Conservation (phyloP, 2,888 invertebrate genomes). For the Panorpa germanica region DNA sequence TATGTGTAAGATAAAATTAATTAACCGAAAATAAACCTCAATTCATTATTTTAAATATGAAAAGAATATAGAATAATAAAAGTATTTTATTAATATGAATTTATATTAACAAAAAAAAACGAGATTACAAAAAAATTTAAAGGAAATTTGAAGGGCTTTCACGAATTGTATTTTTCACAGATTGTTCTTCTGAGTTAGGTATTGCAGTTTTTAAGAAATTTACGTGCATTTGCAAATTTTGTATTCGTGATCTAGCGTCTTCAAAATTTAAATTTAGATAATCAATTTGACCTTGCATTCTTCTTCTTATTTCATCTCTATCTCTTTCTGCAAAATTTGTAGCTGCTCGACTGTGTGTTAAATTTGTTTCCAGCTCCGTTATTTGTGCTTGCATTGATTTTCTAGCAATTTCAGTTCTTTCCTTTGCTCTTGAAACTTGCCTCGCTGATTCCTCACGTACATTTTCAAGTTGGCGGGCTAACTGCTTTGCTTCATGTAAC, state of each 20-base stretch:
- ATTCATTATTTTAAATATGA: too few species aligned
- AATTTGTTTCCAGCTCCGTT: conserved; percentile 20
- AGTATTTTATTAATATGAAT: too few species aligned
- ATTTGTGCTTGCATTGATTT: conserved; percentile 20
- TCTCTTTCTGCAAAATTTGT: conserved; percentile 20
- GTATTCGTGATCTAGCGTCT: conserved; percentile 23
- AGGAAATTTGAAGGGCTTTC: too few species aligned
- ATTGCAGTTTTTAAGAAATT: conserved; percentile 16
- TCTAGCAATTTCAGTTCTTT: conserved; percentile 20
- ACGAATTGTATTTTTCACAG: too few species aligned
- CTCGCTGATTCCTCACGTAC: conserved; percentile 18
- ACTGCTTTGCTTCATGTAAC: neutral
- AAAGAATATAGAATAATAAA: too few species aligned
- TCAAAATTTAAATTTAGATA: conserved; percentile 22
- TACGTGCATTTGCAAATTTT: conserved; percentile 20
- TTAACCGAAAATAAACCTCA: too few species aligned
- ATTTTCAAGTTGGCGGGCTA: conserved; percentile 17
- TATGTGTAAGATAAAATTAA: too few species aligned
- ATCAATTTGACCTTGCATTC: conserved; percentile 21
- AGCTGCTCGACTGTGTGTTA: conserved; percentile 21
- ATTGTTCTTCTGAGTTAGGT: too few species aligned
- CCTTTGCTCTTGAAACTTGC: conserved; percentile 20
- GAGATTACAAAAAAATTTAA: too few species aligned
- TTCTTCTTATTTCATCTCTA: conserved; percentile 21
- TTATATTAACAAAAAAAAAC: too few species aligned